These are phyloP conservation scores for Elymnias hypermnestra DNA, from an alignment of 1,140 invertebrate species.

Conservation along the genomic window DNA sequence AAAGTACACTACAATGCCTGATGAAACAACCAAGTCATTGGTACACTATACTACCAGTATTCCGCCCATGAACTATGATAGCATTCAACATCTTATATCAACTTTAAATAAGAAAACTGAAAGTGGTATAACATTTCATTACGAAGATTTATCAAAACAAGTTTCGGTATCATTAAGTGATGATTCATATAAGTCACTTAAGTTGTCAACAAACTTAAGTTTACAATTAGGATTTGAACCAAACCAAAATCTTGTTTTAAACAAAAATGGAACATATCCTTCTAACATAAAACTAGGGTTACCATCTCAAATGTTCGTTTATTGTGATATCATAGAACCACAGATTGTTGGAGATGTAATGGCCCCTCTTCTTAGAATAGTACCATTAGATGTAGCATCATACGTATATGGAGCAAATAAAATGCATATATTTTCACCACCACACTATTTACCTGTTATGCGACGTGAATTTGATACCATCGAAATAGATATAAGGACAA, in stretches of 20 bases:
- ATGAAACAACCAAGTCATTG: no score
- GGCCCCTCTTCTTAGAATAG: background rate
- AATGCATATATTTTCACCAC: constrained; percentile 33
- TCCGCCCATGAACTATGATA: constrained; percentile 28
- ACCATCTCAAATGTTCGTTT: constrained; percentile 35
- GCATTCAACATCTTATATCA: constrained; percentile 22
- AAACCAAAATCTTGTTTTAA: constrained; percentile 10
- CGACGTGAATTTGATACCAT: constrained; percentile 35
- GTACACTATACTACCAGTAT: constrained; percentile 25
- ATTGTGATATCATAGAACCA: constrained; percentile 42
- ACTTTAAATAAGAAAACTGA: constrained; percentile 19
- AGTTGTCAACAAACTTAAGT: constrained; percentile 7
- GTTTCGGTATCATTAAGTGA: no score
- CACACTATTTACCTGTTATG: constrained; percentile 32
- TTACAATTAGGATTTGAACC: constrained; percentile 18
- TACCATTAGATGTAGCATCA: constrained; percentile 11
- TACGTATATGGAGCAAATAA: constrained; percentile 34
- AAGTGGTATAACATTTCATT: constrained; percentile 14
- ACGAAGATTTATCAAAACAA: constrained; percentile 22
- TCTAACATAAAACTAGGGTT: constrained; percentile 21
- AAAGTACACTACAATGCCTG: background rate
- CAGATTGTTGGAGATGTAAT: constrained; percentile 42
- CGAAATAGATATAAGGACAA: no score
- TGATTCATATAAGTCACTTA: constrained; percentile 7
- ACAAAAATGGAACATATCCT: constrained; percentile 21